Conservation (phyloP, 2,888 invertebrate genomes). For the Cephus rjabovi region DNA sequence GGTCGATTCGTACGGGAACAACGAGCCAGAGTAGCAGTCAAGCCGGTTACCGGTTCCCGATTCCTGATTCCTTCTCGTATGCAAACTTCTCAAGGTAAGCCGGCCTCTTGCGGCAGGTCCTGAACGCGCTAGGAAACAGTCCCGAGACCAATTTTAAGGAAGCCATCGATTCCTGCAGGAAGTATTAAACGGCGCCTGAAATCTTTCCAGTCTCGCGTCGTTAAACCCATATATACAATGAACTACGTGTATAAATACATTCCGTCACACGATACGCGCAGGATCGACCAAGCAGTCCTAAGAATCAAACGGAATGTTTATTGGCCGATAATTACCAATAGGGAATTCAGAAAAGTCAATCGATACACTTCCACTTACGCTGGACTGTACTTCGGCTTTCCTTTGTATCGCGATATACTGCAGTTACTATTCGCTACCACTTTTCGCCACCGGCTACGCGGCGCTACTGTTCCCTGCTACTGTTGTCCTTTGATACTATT, state of each 20-base stretch:
- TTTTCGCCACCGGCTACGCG: not conserved
- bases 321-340: not conserved
- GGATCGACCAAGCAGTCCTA: not conserved
- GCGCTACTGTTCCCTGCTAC: not conserved
- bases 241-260: not conserved
- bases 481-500: not conserved
- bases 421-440: not conserved
- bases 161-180: not conserved
- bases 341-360: not conserved
- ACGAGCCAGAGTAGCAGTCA: conserved; percentile 37
- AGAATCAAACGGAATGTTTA: not conserved
- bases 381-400: not conserved
- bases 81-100: conserved; percentile 45
- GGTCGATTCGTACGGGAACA: not conserved
- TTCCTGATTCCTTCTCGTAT: conserved; percentile 42
- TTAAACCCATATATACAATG: not conserved
- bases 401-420: not conserved
- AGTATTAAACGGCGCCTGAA: not conserved
- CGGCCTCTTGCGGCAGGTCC: conserved; percentile 25
- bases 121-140: not conserved
- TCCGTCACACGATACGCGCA: not conserved
- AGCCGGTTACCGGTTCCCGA: conserved; percentile 48
- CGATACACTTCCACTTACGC: not conserved
- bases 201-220: not conserved
- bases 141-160: not conserved